Base-by-base conservation (phyloP, 2,888 invertebrate species). In the Oscheius onirici region DNA sequence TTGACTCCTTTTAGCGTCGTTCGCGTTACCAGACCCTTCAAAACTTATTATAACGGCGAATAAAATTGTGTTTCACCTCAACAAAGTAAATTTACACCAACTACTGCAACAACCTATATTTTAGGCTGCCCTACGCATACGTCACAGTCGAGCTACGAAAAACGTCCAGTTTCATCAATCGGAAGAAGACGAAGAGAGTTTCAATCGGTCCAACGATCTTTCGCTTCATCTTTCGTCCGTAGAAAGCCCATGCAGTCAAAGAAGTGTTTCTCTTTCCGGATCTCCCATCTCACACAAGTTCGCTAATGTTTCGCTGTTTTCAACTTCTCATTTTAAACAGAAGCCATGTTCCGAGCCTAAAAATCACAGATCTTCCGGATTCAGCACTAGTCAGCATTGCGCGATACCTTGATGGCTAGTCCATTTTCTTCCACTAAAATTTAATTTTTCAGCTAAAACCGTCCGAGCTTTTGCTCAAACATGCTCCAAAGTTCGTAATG, bases 141-240 rank as follows among this genome's bases (percentile, higher is more conserved):
- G 26, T 24, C 55, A 55, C 22, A 26, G 28, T 26, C 10, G 22
- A 11, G 13, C 34, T n/a, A 17, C 28, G n/a, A 55, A 55, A 55
- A 26, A 24, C 8, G 28, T 55, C 8, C 11, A 26, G 11, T 28
- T 15, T 26, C 26, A 55, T 55, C 26, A 55, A 24, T 15, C n/a
- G 15, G 28, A 26, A 13, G 34, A 28, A 26, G 55, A 24, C 13
- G 55, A 26, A 15, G 55, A 55, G 15, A 55, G 55, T 17, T 55
- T 55, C 24, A 34, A 55, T 26, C 24, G 22, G 5, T 22, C 22
- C 3, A 17, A 22, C 24, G 22, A 52, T 52, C 22, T 55, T 15
- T 55, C 55, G 6, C 26, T 55, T 24, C 55, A 55, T 55, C 26
- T 55, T 26, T 55, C 55, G 13, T 55, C 55, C 28, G 26, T 55